Conservation (phyloP, 2,888 invertebrate genomes). For the Aquatica leii region DNA sequence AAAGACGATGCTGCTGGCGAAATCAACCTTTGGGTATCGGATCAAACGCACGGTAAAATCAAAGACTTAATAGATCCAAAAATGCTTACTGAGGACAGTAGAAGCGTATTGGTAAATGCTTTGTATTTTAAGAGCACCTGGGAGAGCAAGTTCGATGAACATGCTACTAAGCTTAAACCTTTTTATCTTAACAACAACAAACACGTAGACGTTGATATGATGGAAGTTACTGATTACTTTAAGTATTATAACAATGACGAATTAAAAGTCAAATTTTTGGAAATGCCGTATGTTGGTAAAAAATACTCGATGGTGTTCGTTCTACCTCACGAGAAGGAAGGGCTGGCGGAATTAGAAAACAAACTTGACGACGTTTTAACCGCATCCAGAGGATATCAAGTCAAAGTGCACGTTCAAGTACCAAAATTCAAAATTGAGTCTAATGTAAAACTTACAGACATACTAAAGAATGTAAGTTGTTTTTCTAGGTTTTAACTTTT, state of each 20-base stretch:
- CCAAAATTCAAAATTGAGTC: not conserved
- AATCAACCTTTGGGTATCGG: conserved; percentile 56
- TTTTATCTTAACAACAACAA: conserved; percentile 18
- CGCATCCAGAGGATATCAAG: too few species aligned
- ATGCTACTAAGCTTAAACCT: conserved; percentile 33
- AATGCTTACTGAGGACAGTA: conserved; percentile 42
- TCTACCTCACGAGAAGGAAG: not conserved
- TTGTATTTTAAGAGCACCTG: conserved; percentile 53
- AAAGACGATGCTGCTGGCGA: conserved; percentile 39
- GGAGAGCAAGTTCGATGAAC: conserved; percentile 40
- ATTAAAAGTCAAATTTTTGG: not conserved
- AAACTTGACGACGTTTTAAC: not conserved
- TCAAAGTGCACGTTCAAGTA: not conserved
- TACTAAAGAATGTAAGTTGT: not conserved
- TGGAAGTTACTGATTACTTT: not conserved
- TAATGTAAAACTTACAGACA: not conserved
- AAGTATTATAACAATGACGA: not conserved
- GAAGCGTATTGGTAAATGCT: conserved; percentile 53
- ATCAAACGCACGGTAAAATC: conserved; percentile 54
- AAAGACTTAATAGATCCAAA: conserved; percentile 47
- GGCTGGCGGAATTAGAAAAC: not conserved
- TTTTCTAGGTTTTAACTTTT: too few species aligned
- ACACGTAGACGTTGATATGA: conserved; percentile 6
- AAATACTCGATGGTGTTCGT: conserved; percentile 5
- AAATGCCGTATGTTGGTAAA: not conserved